A percentile compares a stretch with the other conserved stretches of the same genome.
phyloP scores from a whole-genome alignment of 2,113 vertebrate genomes.

The Pitta sordida region DNA sequence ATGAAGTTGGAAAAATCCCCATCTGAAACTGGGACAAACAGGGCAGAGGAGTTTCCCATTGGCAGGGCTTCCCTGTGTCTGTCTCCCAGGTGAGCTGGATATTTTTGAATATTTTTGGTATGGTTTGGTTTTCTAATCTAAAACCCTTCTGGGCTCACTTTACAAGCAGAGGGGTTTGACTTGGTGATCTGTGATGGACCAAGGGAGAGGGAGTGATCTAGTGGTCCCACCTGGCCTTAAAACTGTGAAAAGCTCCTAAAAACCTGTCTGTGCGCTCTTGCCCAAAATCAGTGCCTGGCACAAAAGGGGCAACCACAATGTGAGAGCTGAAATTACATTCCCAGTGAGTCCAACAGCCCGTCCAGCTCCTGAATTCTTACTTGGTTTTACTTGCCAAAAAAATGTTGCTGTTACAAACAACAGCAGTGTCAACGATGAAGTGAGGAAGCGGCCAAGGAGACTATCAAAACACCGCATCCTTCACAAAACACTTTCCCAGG shows the following conservation, averaged over 20 bases:
- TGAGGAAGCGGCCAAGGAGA: background rate
- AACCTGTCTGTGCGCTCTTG: background rate
- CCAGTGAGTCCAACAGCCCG: fast-evolving
- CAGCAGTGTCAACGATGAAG: background rate
- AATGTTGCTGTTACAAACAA: conserved; percentile 22
- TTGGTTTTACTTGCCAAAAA: background rate
- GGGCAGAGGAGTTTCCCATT: fast-evolving
- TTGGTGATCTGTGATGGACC: background rate
- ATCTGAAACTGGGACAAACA: background rate
- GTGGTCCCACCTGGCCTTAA: background rate
- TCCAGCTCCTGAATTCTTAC: background rate
- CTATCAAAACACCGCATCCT: conserved; percentile 8
- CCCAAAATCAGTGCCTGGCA: background rate
- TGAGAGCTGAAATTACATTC: background rate
- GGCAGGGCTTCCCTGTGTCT: background rate
- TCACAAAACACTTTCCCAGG: background rate
- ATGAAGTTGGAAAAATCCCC: background rate
- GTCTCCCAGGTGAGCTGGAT: background rate
- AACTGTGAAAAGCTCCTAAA: background rate
- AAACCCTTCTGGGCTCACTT: background rate
- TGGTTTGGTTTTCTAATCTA: background rate
- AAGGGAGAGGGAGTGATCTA: background rate
- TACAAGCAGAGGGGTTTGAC: background rate
- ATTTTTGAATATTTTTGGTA: background rate
- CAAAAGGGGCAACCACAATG: fast-evolving